A percentile compares a stretch with the other conserved stretches of the same genome.
Conservation (phyloP, 2,113 vertebrate genomes). For the Rhodinocichla rosea region DNA sequence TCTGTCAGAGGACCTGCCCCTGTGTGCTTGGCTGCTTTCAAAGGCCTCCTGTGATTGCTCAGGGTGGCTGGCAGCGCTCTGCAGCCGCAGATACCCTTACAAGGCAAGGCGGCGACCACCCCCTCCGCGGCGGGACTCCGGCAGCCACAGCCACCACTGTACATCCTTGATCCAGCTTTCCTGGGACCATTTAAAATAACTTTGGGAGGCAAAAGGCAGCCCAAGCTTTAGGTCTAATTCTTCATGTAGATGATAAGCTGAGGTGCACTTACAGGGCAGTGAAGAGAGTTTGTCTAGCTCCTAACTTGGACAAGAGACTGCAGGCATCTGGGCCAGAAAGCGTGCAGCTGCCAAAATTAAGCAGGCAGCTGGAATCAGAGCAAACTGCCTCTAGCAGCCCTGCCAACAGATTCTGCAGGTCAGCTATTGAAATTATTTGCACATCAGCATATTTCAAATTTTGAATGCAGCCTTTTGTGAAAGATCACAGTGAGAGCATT, state of each 20-base stretch:
- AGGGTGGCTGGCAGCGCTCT: background rate
- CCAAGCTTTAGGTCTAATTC: background rate
- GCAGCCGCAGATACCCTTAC: background rate
- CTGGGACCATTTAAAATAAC: background rate
- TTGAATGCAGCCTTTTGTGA: background rate
- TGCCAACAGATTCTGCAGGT: conserved; percentile 25
- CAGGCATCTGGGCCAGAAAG: background rate
- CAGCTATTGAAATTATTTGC: conserved; percentile 37
- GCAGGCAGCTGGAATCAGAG: background rate
- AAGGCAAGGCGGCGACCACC: fast-evolving
- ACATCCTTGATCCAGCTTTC: background rate
- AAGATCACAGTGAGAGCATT: background rate
- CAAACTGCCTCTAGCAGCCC: background rate
- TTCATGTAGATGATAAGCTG: background rate
- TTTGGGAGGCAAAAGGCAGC: background rate
- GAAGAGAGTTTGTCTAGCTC: background rate
- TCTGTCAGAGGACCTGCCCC: background rate
- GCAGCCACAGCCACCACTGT: background rate
- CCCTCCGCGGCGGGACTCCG: fast-evolving
- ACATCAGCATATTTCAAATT: conserved; percentile 26
- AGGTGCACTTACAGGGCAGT: background rate
- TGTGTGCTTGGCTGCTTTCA: background rate
- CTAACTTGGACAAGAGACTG: conserved; percentile 31
- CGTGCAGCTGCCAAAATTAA: background rate
- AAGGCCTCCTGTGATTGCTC: background rate